Evolutionary conservation across 2,797 vertebrate genomes (phyloP).

Genomic region (Spondyliosoma cantharus): DNA sequence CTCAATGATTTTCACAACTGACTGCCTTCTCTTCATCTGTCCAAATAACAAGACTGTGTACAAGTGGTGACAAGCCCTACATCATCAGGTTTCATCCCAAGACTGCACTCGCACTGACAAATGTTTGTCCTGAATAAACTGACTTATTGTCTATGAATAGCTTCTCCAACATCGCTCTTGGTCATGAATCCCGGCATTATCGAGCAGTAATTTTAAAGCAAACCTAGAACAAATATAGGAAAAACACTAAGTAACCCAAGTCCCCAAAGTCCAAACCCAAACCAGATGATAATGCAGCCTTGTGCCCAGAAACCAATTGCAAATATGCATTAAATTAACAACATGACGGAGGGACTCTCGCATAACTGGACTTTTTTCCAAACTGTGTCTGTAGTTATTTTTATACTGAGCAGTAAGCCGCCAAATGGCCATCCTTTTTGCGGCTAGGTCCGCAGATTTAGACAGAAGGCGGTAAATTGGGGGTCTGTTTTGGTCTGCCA

Average conservation of each 20-base stretch:
- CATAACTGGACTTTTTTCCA: too few species aligned
- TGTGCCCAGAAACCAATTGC: neutral
- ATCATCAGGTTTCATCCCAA: neutral
- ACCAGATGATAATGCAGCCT: neutral
- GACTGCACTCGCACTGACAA: neutral
- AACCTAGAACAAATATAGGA: neutral
- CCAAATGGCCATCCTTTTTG: too few species aligned
- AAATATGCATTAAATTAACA: neutral
- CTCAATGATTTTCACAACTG: neutral
- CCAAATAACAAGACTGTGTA: constrained; percentile 9
- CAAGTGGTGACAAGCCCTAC: constrained; percentile 4
- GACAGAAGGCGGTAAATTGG: too few species aligned
- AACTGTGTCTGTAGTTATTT: too few species aligned
- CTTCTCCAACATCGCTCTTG: neutral
- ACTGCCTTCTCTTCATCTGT: constrained; percentile 18
- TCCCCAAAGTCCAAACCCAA: neutral
- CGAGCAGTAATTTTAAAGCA: neutral
- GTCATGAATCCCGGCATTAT: neutral
- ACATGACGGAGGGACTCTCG: too few species aligned
- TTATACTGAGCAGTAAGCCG: too few species aligned
- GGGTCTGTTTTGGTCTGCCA: too few species aligned
- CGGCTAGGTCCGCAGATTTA: too few species aligned
- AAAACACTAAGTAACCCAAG: neutral
- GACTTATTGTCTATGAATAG: neutral
- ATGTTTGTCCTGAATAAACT: neutral